Evolutionary conservation across 1,140 invertebrate species (phyloP).

Genomic region (Rhagoletis pomonella): DNA sequence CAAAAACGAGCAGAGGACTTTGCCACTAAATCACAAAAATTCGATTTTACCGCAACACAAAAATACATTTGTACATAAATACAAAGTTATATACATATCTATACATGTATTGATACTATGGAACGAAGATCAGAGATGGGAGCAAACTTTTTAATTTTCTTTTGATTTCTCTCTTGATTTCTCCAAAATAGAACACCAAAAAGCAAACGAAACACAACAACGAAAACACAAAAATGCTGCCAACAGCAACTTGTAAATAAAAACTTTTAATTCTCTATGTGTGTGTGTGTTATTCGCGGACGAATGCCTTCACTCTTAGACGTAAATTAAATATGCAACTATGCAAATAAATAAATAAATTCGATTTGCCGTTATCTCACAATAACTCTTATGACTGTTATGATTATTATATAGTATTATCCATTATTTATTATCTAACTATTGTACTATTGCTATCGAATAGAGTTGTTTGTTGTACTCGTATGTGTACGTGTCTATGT

Average conservation of each 20-base stretch:
- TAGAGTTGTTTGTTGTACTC: slow-evolving; percentile 54
- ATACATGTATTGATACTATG: neutral
- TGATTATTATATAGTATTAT: neutral
- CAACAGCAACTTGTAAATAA: slow-evolving; percentile 7
- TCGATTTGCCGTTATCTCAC: neutral
- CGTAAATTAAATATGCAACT: slow-evolving; percentile 12
- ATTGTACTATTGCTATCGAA: neutral
- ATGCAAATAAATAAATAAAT: neutral
- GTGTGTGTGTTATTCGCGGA: slow-evolving; percentile 35
- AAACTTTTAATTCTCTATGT: slow-evolving; percentile 25
- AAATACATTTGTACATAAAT: neutral
- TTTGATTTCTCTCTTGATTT: neutral
- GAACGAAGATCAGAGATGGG: neutral
- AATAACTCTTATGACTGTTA: neutral
- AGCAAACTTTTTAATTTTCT: neutral
- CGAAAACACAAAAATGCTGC: neutral
- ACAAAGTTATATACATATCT: neutral
- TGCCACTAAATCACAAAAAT: neutral
- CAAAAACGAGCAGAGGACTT: neutral
- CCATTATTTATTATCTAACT: neutral
- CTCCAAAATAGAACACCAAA: too few relatives aligned
- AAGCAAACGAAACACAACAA: neutral
- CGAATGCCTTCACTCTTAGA: slow-evolving; percentile 29
- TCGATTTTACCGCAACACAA: neutral
- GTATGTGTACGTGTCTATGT: slow-evolving; percentile 74